Evolutionary conservation across 2,113 vertebrate genomes (phyloP).

Genomic region (Eclectus roratus): DNA sequence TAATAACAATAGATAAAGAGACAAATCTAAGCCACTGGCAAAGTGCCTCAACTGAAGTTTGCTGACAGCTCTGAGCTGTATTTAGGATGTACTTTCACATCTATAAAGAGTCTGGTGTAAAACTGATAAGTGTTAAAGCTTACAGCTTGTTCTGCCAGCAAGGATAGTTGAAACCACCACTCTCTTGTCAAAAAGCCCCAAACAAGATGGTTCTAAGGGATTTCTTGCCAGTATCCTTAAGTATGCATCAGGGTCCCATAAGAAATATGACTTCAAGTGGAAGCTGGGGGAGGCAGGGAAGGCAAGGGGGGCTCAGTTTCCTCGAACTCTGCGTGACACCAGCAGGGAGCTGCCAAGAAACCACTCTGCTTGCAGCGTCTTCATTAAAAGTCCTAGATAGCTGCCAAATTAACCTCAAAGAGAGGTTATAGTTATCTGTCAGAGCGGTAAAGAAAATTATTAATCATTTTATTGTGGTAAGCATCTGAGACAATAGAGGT

Average conservation of each 20-base stretch:
- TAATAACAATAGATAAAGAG: background rate
- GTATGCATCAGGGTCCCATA: background rate
- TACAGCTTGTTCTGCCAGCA: background rate
- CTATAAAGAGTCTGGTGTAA: background rate
- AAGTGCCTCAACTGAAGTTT: background rate
- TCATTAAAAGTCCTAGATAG: background rate
- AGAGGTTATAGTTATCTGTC: constrained; percentile 15
- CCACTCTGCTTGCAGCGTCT: background rate
- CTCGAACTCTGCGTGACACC: background rate
- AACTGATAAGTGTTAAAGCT: background rate
- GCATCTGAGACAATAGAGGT: background rate
- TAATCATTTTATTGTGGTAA: constrained; percentile 21
- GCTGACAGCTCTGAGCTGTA: background rate
- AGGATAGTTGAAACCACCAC: background rate
- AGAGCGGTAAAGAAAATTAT: constrained; percentile 22
- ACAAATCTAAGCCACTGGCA: background rate
- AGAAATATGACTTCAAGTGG: background rate
- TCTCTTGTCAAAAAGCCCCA: background rate
- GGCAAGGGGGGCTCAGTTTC: background rate
- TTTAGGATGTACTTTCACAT: background rate
- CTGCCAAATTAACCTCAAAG: constrained; percentile 40
- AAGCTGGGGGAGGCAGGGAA: background rate
- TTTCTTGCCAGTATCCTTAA: background rate
- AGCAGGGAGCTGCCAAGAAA: background rate
- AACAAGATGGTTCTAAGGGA: background rate